Base-by-base conservation (phyloP, 1,140 invertebrate genomes). In the Charaxes varanes region DNA sequence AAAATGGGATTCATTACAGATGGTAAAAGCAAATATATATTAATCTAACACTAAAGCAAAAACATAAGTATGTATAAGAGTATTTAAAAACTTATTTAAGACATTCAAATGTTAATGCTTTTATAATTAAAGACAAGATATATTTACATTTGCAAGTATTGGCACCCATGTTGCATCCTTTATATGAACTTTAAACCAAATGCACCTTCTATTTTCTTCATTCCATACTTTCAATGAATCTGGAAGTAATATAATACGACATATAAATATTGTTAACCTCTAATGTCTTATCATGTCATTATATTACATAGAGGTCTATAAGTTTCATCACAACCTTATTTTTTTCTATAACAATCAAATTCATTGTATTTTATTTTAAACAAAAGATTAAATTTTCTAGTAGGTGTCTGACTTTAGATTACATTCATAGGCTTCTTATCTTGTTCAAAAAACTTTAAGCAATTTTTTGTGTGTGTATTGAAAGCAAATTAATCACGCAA, bases 121-220 rank as follows among this genome's bases (percentile, higher is more conserved):
- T 16, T 30, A 28, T 41, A 37, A 16, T 41, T 16, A 3, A 27
- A 35, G 3, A 8, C 3, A 45, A 34, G 14, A 33, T 28, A 34
- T 34, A 68, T 44, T 82, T 83, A 91, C 90, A 73, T 91, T 87
- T 1, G 90, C 87, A 46, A 96, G 83, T 45, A 92, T 70, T 18
- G 94, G 93, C 31, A 97, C 88, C 89, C 93, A 93, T 6, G 88
- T 87, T 3, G 90, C 85, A 55, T 95, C 87, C 26, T 87, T 73
- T 19, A 90, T 82, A 59, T 88, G 65, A 2, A 96, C 89, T 68
- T 90, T 90, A 63, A 96, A 95, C 95, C 95, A 97, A 38, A 96
- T 88, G 14, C 90, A 90, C 49, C 93, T 85, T 58, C 88, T 88
- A 13, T 89, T 88, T 8, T 87, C 81, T 13, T 78, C 59, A 15